Base-by-base conservation (phyloP, 2,797 vertebrate genomes). In the Anguilla megastoma region DNA sequence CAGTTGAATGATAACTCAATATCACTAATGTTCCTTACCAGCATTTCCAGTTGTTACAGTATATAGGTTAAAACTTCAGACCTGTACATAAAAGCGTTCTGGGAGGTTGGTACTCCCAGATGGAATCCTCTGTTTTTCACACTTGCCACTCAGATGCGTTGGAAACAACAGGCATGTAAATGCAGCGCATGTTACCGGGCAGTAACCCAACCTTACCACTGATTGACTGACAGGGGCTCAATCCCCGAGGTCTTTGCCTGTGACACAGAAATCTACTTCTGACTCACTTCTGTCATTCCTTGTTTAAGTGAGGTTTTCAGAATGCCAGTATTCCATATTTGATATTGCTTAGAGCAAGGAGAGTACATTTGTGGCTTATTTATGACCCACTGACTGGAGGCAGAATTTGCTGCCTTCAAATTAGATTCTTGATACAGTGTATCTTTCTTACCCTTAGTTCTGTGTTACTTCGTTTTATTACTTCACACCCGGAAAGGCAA, bases 161-260 rank as follows among this genome's bases (percentile, higher is more conserved):
- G 90, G 93, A 96, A 91, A 93, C 96, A 96, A 93, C 96, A 96
- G 97, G 97, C 97, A 97, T 97, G 97, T 96, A 96, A 95, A 98
- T 98, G 97, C 97, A 95, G 96, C 91, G 94, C 96, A 96, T 96
- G 95, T 96, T 96, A 96, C 97, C 97, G 97, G 96, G 93, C 95
- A 95, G 92, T 92, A 94, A 92, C 95, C 94, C 94, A 94, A 92
- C 93, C 95, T 93, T 92, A 92, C 94, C 93, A 92, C 92, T 89
- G 93, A 1, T 91, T 91, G 91, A 93, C 95, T 94, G 93, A 90
- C 88, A 89, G 88, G n/a, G 89, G 91, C 71, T 36, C 71, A 74
- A 16, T 74, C 71, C 71, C 71, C 4, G 33, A 74, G 27, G 71
- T 74, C 71, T 93, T 91, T 91, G 89, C 90, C 88, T 88, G 89